These are phyloP conservation scores for Pristiophorus japonicus DNA, from an alignment of 2,113 vertebrate genomes.

Conservation along the genomic window DNA sequence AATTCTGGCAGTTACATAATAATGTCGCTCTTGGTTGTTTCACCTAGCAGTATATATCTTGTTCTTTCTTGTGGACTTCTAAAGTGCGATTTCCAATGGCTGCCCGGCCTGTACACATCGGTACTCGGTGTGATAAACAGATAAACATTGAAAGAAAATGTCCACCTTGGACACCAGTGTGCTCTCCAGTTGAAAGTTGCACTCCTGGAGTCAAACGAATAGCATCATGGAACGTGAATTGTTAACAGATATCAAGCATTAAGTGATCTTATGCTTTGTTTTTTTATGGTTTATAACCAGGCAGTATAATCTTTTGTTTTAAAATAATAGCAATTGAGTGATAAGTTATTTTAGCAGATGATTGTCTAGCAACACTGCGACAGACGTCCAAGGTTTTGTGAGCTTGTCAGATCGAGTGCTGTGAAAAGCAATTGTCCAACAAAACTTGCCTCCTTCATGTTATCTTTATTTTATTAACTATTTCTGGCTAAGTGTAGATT, in stretches of 20 bases:
- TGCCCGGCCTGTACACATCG: neutral
- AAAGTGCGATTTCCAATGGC: neutral
- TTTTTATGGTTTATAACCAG: neutral
- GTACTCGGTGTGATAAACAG: no score
- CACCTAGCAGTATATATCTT: neutral
- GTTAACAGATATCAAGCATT: neutral
- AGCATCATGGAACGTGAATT: neutral
- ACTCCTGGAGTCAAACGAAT: neutral
- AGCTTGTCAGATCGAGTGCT: neutral
- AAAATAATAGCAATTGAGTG: constrained; percentile 23
- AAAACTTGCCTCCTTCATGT: neutral
- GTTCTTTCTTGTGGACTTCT: neutral
- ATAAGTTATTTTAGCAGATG: neutral
- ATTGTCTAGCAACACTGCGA: neutral
- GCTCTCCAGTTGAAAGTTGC: neutral
- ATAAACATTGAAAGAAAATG: no score
- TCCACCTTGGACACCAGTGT: neutral
- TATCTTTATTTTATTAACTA: constrained; percentile 5
- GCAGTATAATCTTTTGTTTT: constrained; percentile 23
- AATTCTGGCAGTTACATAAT: neutral
- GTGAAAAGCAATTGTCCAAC: neutral
- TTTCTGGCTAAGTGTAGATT: neutral
- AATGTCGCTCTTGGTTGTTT: neutral
- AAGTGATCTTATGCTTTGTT: neutral
- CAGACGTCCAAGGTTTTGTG: neutral